Base-by-base conservation (phyloP, 2,888 invertebrate species). In the Drosophila paracracens region DNA sequence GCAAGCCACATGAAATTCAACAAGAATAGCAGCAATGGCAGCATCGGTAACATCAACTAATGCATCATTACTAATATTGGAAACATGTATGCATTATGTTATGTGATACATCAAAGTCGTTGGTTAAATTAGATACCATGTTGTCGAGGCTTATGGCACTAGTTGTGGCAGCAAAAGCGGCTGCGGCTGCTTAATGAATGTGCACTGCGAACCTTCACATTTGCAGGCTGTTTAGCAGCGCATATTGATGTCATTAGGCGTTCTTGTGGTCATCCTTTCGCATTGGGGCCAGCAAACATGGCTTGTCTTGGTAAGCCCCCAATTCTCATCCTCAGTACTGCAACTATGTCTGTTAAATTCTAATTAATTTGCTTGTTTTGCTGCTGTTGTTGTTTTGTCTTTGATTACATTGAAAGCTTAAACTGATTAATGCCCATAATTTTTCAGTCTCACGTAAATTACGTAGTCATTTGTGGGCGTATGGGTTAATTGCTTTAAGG, bases 171-270 rank as follows among this genome's bases (percentile, higher is more conserved):
- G 69, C 46, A 46, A 8, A 7, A 16, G 7, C 72, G 65, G 31
- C 65, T 89, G 85, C 60, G 89, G 88, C 68, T 62, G 21, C 59
- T 29, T 88, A 85, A 87, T 85, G 89, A 85, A 79, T 89, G 74
- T 79, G 59, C 66, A 74, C 43, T 66, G 78, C 48, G 59, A 56
- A 63, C 53, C 60, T 51, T 40, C 46, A 60, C 68, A 70, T 74
- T 79, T 63, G 73, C 60, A 60, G 60, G 36, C 65, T 60, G 53
- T 36, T 79, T 31, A 58, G 31, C 58, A 72, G 56, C 33, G 66
- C 50, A 65, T 58, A 64, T 71, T 74, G 81, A 76, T 70, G 77
- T 76, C 74, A 83, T 74, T 76, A 70, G 72, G 73, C 64, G 69
- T 68, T 63, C 58, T 54, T 72, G 77, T 69, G 83, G 86, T 68